Evolutionary conservation across 2,797 vertebrate species (phyloP).

Genomic region (Kryptopterus vitreolus): DNA sequence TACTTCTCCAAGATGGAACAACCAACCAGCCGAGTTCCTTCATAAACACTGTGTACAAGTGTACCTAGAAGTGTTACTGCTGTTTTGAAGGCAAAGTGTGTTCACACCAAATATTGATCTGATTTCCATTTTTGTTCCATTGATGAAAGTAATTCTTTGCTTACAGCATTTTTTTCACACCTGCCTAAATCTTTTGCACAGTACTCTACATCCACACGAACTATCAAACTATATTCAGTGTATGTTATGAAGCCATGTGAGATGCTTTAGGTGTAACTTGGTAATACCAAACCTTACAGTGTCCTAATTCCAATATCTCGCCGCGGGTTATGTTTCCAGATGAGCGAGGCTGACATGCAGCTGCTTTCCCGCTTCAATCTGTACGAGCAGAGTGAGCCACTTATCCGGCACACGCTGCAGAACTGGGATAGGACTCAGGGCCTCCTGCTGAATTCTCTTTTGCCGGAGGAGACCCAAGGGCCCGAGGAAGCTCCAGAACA

Average conservation of each 20-base stretch:
- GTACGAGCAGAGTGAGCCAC: conserved; percentile 73
- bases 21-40: too few relatives aligned
- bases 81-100: too few relatives aligned
- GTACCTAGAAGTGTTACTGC: too few relatives aligned
- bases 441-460: conserved; percentile 56
- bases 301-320: neutral
- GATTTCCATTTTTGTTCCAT: too few relatives aligned
- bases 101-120: too few relatives aligned
- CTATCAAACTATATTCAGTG: neutral
- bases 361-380: conserved; percentile 71
- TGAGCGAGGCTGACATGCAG: conserved; percentile 60
- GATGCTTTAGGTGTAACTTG: neutral
- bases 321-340: conserved; percentile 16
- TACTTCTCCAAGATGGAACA: too few relatives aligned
- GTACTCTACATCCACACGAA: neutral
- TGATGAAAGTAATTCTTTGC: too few relatives aligned
- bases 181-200: too few relatives aligned
- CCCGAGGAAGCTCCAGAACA: conserved; percentile 61
- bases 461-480: conserved; percentile 59
- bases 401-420: conserved; percentile 69
- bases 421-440: conserved; percentile 82
- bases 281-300: neutral
- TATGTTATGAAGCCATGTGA: neutral
- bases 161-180: too few relatives aligned
- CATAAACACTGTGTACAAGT: too few relatives aligned